Base-by-base conservation (phyloP, 2,888 invertebrate genomes). In the Hofmannophila pseudospretella region DNA sequence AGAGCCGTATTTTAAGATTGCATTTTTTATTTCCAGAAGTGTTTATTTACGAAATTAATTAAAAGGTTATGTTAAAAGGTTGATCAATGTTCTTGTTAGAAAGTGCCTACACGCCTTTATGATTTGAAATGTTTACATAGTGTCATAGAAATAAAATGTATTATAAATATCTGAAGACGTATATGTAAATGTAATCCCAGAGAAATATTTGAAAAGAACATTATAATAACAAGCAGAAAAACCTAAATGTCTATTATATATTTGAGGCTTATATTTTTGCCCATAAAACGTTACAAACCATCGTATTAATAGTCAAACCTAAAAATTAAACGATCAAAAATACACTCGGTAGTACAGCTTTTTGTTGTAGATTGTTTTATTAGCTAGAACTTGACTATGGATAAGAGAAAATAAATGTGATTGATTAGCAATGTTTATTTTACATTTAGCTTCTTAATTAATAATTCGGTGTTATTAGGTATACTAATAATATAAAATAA, bases 1-100 rank as follows among this genome's bases (percentile, higher is more conserved):
- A 81, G 72, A 80, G 73, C 68, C 34, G 34, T 70, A 63, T 66
- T 70, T 80, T 86, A 81, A 85, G 78, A 74, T 77, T 80, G 76
- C 67, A 65, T 36, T 71, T 85, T 16, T 80, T 76, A 69, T 76
- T 84, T 82, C 75, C 74, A 72, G 67, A 64, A 69, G 65, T 74
- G 67, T n/a, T 71, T 58, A 71, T 73, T 7, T 23, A 16, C 16
- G 3, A 16, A 16, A 74, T 77, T 73, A 74, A 27, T 7, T 10
- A 8, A 7, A 11, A 11, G 23, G n/a, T 74, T 67, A n/a, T n/a
- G n/a, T 65, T 62, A 63, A 70, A 78, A n/a, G n/a, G n/a, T n/a
- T n/a, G n/a, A n/a, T n/a, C n/a, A n/a, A n/a, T n/a, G n/a, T n/a
- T n/a, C n/a, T n/a, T n/a, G n/a, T n/a, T n/a, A n/a, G n/a, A n/a